Evolutionary conservation across 2,113 vertebrate genomes (phyloP), one percentile per base, ranked within the genome.

Genomic region (Piprites chloris): DNA sequence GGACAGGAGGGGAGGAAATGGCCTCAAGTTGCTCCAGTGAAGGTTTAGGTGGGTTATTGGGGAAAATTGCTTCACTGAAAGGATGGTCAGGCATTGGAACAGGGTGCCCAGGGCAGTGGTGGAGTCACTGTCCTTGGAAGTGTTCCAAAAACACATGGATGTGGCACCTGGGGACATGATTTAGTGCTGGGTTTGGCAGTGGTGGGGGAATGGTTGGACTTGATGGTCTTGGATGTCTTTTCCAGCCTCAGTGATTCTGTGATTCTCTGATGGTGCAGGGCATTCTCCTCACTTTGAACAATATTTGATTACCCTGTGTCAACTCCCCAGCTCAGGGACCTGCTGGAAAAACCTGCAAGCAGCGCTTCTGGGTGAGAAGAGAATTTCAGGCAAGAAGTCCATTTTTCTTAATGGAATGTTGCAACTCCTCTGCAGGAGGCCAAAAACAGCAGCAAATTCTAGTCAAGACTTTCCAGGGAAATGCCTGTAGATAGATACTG

Each of bases 21-120:
- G 0, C 35, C 49, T 56, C 67, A 56, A 1, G 0, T 26, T 18
- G 1, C 2, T 0, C 23, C 66, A 79, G 13, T 11, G 14, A 5
- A 72, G 30, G 32, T 65, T 73, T 50, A 33, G 21, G 18, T 49
- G 37, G 42, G 35, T 20, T 65, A 4, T 33, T 6, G 4, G 24
- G 49, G 17, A 44, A 3, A 26, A n/a, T 16, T 49, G 66, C 47
- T 9, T 1, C n/a, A 26, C 35, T 42, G 35, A 30, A 55, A 47
- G 30, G 21, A 10, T 65, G 30, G 3, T 30, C 66, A 79, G 28
- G 56, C 7, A 23, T 33, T 62, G n/a, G 23, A 17, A 27, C 13
- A 35, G 18, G 20, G 32, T 73, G 42, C 42, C 35, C 20, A 46
- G 53, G 9, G 33, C 37, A 67, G 33, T 28, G 39, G 23, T 39